Evolutionary conservation across 1,140 invertebrate genomes (phyloP).

Genomic region (Lucilia cuprina): DNA sequence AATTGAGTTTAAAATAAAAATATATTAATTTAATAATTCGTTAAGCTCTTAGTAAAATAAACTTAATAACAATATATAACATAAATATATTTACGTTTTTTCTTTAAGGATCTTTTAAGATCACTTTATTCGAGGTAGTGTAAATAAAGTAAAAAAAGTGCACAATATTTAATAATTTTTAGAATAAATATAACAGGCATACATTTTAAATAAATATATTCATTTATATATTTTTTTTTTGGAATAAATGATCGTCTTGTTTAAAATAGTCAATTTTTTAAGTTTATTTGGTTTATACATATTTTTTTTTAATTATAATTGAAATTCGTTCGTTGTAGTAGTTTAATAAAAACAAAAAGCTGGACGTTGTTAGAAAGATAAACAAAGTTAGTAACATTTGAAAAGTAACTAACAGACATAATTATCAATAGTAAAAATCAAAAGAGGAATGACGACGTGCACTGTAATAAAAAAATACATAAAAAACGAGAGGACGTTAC

Average conservation of each 20-base stretch:
- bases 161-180: not conserved
- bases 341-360: not conserved
- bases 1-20: not conserved
- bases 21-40: not conserved
- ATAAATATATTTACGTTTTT: not conserved
- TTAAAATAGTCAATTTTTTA: not conserved
- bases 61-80: not conserved
- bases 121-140: not conserved
- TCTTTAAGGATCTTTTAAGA: not conserved
- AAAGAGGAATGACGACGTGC: constrained; percentile 41
- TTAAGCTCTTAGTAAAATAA: not conserved
- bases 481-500: not conserved
- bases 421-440: constrained; percentile 36
- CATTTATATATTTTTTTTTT: not conserved
- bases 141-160: not conserved
- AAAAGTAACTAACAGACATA: not conserved
- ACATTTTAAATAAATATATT: not conserved
- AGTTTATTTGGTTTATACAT: not conserved
- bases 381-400: not conserved
- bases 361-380: not conserved
- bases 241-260: constrained; percentile 21
- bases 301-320: constrained; percentile 14
- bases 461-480: constrained; percentile 38
- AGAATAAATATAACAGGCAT: not conserved
- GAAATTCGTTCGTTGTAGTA: constrained; percentile 19